Evolutionary conservation across 2,888 invertebrate species (phyloP), one percentile per base, ranked within the genome.

Genomic region (Syrphus vitripennis): DNA sequence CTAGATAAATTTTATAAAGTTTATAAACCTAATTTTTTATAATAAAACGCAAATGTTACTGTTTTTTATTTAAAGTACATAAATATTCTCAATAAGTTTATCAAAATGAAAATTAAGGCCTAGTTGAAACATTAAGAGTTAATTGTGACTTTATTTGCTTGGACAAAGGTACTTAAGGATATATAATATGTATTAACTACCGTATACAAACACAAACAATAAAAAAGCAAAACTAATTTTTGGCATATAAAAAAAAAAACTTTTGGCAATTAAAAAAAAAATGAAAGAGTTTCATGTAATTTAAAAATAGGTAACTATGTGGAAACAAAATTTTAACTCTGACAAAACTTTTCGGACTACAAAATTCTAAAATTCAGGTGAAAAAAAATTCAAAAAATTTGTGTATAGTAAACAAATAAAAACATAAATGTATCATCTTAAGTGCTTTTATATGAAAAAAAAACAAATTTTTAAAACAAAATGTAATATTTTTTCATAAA

Each of bases 341-440:
- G 74, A 79, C 57, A 87, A 88, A 79, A 83, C 88, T 90, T 91
- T 91, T 91, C 91, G 91, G 91, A 90, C 90, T 77, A 91, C 92
- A 91, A 91, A 92, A 91, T 91, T 91, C 91, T 91, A 92, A 91
- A 92, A 91, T 91, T 92, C 91, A 91, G 91, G 91, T 91, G 89
- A 88, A 88, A 88, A 87, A 45, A 61, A 79, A 74, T 19, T 14
- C 4, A 63, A 76, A 83, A 42, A 6, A 16, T 34, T 75, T 78
- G 67, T 53, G 40, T 71, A 76, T 61, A 72, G 21, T 59, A 59
- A 53, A 57, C 10, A 61, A 63, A 19, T 37, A 61, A 24, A 55
- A 75, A 19, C 40, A 59, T n/a, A 65, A 65, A 80, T 81, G 72
- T 82, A 82, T 86, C 74, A 86, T 82, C 86, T 86, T 86, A 86